phyloP scores from a whole-genome alignment of 2,888 invertebrate species.

The Catocala sponsa region DNA sequence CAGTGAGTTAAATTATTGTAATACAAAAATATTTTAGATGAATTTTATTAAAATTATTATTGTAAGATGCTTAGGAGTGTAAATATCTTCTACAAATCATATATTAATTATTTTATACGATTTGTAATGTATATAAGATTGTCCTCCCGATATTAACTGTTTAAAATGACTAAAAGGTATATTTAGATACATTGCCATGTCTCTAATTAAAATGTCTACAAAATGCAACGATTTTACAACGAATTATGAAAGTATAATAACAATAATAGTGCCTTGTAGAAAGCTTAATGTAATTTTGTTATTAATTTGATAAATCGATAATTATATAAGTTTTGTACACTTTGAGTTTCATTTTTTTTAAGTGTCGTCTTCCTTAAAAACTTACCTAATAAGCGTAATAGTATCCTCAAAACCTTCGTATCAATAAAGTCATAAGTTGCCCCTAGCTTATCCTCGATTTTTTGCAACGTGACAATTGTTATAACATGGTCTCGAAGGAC shows the following conservation, averaged over 20 bases:
- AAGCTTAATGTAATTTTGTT: slow-evolving; percentile 49
- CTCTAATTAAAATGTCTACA: not conserved
- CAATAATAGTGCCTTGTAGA: slow-evolving; percentile 56
- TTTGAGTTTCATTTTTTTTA: slow-evolving; percentile 21
- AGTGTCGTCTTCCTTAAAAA: too few species aligned
- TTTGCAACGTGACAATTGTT: too few species aligned
- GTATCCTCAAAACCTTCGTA: too few species aligned
- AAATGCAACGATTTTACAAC: slow-evolving; percentile 47
- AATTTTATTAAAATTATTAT: slow-evolving; percentile 25
- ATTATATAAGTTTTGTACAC: slow-evolving; percentile 45
- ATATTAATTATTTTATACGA: slow-evolving; percentile 32
- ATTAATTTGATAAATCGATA: slow-evolving; percentile 45
- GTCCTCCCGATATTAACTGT: slow-evolving; percentile 19
- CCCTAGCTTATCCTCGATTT: too few species aligned
- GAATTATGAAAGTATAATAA: slow-evolving; percentile 21
- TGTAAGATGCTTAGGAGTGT: slow-evolving; percentile 30
- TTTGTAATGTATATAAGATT: slow-evolving; percentile 39
- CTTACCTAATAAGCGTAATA: too few species aligned
- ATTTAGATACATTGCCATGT: not conserved
- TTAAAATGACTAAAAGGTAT: slow-evolving; percentile 10
- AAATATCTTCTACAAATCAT: slow-evolving; percentile 35
- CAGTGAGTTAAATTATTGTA: slow-evolving; percentile 51
- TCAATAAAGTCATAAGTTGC: too few species aligned
- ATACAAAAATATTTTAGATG: slow-evolving; percentile 15
- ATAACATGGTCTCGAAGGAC: too few species aligned